A percentile compares a stretch with the other conserved stretches of the same genome.
phyloP scores from a whole-genome alignment of 2,113 vertebrate species.

The Microtus ochrogaster region DNA sequence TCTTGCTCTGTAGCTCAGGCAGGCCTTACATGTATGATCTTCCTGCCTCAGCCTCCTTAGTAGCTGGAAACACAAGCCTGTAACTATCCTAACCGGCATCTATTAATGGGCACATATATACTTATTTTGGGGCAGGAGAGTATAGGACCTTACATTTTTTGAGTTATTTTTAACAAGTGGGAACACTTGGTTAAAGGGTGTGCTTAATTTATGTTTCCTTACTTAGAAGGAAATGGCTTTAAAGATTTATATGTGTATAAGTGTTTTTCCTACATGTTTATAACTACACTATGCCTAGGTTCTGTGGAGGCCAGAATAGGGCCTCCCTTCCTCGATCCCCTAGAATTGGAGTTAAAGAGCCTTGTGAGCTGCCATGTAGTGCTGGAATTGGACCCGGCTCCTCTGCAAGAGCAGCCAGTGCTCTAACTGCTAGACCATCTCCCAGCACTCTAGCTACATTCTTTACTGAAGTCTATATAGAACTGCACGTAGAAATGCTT shows the following conservation, averaged over 20 bases:
- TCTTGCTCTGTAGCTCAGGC: too few species aligned
- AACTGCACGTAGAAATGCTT: slow-evolving; percentile 27
- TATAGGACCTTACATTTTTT: not conserved
- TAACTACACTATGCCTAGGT: not conserved
- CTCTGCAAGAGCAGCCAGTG: not conserved
- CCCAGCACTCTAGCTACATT: not conserved
- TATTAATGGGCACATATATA: not conserved
- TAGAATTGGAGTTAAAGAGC: not conserved
- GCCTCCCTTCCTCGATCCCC: not conserved
- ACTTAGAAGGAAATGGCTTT: not conserved
- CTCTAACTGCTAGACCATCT: not conserved
- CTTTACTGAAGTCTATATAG: not conserved
- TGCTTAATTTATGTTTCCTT: slow-evolving; percentile 41
- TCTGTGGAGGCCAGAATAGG: not conserved
- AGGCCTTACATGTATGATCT: not conserved
- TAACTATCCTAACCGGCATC: not conserved
- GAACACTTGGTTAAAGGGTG: slow-evolving; percentile 21
- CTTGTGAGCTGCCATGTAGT: not conserved
- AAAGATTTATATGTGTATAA: not conserved
- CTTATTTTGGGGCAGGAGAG: not conserved
- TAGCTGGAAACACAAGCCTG: not conserved
- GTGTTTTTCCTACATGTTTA: too few species aligned
- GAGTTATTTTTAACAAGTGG: slow-evolving; percentile 36
- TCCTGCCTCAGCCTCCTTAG: not conserved
- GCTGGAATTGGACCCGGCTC: not conserved